phyloP scores from a whole-genome alignment of 2,888 invertebrate genomes.

The Eurytoma californica region DNA sequence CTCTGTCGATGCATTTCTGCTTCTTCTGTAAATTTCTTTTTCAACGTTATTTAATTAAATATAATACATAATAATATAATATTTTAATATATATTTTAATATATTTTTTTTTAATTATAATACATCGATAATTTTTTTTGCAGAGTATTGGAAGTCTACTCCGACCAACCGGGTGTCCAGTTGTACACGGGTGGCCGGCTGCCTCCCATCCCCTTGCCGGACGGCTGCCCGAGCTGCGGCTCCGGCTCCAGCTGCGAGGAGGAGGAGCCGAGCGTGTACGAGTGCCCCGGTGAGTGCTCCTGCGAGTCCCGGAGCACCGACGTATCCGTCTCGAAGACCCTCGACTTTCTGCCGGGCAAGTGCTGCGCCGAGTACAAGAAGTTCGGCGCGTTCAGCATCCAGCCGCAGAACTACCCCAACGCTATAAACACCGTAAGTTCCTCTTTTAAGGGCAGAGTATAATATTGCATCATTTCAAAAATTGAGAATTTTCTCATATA shows the following conservation, averaged over 20 bases:
- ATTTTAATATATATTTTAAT: too few species aligned
- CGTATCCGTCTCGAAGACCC: background rate
- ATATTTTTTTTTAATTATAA: too few species aligned
- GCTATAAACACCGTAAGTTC: slow-evolving; percentile 85
- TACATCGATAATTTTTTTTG: too few species aligned
- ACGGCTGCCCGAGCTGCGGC: background rate
- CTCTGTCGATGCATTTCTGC: too few species aligned
- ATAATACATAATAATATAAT: too few species aligned
- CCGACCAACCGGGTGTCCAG: slow-evolving; percentile 92
- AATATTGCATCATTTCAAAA: too few species aligned
- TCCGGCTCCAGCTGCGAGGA: background rate
- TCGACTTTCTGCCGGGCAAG: slow-evolving; percentile 80
- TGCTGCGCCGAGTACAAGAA: slow-evolving; percentile 81
- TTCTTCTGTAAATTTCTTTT: too few species aligned
- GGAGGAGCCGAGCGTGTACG: background rate
- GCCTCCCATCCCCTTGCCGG: slow-evolving; percentile 49
- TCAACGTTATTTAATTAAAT: too few species aligned
- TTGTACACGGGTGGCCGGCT: slow-evolving; percentile 82
- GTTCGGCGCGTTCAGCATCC: slow-evolving; percentile 89
- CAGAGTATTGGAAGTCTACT: slow-evolving; percentile 85
- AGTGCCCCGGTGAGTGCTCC: slow-evolving; percentile 29
- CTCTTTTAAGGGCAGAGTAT: too few species aligned
- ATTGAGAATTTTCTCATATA: too few species aligned
- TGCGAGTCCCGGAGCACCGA: slow-evolving; percentile 23
- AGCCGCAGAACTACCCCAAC: slow-evolving; percentile 94